Evolutionary conservation across 2,888 invertebrate species (phyloP).

Genomic region (Mamestra brassicae): DNA sequence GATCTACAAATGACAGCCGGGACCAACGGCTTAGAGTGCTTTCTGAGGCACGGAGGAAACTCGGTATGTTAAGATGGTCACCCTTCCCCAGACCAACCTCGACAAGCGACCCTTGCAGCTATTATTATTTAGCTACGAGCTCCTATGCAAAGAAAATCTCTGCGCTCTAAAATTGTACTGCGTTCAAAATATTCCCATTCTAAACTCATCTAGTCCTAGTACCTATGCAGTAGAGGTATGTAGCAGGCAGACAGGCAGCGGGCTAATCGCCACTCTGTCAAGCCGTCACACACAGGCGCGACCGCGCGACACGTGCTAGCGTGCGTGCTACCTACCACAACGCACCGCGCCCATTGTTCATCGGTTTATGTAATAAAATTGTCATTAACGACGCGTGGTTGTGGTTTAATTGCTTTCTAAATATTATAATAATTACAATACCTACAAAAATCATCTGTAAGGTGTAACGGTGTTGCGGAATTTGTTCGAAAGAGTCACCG

Average conservation of each 20-base stretch:
- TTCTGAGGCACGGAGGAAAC: too few species aligned
- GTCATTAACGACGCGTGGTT: conserved; percentile 49
- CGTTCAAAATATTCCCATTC: conserved; percentile 9
- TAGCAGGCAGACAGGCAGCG: conserved; percentile 74
- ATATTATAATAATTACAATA: neutral
- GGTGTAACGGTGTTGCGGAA: too few species aligned
- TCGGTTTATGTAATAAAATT: conserved; percentile 58
- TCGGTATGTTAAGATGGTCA: too few species aligned
- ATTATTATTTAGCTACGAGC: too few species aligned
- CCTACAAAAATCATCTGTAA: too few species aligned
- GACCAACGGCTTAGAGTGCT: too few species aligned
- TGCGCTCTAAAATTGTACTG: neutral
- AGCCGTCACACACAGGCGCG: conserved; percentile 80
- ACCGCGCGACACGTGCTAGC: conserved; percentile 72
- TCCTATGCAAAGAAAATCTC: too few species aligned
- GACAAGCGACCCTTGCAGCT: too few species aligned
- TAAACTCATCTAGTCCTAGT: conserved; percentile 41
- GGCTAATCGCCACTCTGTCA: conserved; percentile 86
- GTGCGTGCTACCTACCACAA: conserved; percentile 69
- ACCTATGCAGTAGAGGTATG: conserved; percentile 41
- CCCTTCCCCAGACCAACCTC: too few species aligned
- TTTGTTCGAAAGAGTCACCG: too few species aligned
- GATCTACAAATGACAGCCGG: too few species aligned
- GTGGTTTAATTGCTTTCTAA: conserved; percentile 28
- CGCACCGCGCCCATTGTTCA: conserved; percentile 56